Conservation (phyloP, 1,140 invertebrate species). For the Hyles euphorbiae region DNA sequence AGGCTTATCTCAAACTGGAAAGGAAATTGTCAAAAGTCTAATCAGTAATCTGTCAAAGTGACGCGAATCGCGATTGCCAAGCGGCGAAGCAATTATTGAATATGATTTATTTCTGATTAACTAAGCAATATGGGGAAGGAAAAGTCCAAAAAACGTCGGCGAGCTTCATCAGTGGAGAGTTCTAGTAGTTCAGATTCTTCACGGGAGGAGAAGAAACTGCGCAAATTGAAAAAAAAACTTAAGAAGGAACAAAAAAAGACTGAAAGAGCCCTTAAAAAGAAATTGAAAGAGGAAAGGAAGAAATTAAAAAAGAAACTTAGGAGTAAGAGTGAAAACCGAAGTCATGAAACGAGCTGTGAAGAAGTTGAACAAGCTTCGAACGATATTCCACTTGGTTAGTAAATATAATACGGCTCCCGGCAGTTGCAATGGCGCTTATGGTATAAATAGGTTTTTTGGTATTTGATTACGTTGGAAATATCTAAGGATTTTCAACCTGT, state of each 20-base stretch:
- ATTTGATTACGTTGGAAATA: no score
- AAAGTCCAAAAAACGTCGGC: constrained; percentile 56
- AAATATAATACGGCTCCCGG: not conserved
- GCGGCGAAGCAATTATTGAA: no score
- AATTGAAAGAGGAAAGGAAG: constrained; percentile 61
- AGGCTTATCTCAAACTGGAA: no score
- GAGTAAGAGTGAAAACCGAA: constrained; percentile 35
- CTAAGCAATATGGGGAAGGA: constrained; percentile 48
- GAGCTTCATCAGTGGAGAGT: constrained; percentile 36
- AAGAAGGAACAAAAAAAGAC: constrained; percentile 67
- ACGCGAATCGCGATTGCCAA: no score
- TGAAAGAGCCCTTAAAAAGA: constrained; percentile 64
- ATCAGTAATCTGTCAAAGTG: no score
- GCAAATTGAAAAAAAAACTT: constrained; percentile 68
- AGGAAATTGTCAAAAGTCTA: no score
- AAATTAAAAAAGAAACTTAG: constrained; percentile 55
- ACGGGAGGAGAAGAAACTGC: constrained; percentile 58
- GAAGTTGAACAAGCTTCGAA: constrained; percentile 33
- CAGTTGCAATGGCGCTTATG: no score
- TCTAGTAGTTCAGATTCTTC: constrained; percentile 49
- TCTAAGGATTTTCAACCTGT: no score
- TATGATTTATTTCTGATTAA: no score
- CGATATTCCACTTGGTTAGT: constrained; percentile 72
- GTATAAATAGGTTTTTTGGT: no score
- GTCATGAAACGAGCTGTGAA: constrained; percentile 3